Evolutionary conservation across 2,113 vertebrate species (phyloP).

Genomic region (Atherinomorus stipes): DNA sequence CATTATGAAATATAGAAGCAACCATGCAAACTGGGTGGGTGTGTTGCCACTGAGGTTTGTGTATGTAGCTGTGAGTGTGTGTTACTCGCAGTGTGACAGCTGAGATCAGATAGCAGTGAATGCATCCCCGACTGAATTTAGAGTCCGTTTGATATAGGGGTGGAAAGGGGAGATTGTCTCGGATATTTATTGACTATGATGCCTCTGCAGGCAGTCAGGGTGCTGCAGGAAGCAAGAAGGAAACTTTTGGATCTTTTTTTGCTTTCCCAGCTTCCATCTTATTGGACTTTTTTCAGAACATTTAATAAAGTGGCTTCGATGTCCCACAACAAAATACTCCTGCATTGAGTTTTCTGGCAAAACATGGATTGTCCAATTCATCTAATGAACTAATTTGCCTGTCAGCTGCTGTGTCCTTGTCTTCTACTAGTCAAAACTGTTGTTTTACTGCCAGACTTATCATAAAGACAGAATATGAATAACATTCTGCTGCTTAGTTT

Average conservation of each 20-base stretch:
- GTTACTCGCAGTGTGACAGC: slow-evolving; percentile 47
- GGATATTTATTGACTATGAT: slow-evolving; percentile 68
- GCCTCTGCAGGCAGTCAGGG: slow-evolving; percentile 19
- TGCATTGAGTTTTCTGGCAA: too few species aligned
- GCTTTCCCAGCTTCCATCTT: not conserved
- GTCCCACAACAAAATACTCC: not conserved
- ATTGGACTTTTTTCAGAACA: slow-evolving; percentile 12
- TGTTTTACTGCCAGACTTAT: too few species aligned
- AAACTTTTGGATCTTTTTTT: slow-evolving; percentile 33
- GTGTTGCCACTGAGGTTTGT: slow-evolving; percentile 34
- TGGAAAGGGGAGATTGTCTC: slow-evolving; percentile 60
- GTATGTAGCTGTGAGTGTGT: slow-evolving; percentile 22
- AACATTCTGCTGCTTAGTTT: slow-evolving; percentile 1
- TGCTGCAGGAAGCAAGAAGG: slow-evolving; percentile 2
- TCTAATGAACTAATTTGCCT: not conserved
- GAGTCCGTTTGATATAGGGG: slow-evolving; percentile 58
- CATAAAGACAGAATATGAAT: too few species aligned
- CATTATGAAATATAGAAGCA: slow-evolving; percentile 71
- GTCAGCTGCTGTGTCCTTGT: not conserved
- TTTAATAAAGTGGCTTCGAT: slow-evolving; percentile 3
- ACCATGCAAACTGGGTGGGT: slow-evolving; percentile 49
- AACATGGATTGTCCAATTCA: not conserved
- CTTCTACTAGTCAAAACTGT: not conserved
- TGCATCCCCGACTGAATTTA: slow-evolving; percentile 71
- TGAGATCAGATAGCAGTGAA: slow-evolving; percentile 73